These are phyloP conservation scores for Yponomeuta plumbellus DNA, from an alignment of 2,888 invertebrate genomes.

Conservation along the genomic window DNA sequence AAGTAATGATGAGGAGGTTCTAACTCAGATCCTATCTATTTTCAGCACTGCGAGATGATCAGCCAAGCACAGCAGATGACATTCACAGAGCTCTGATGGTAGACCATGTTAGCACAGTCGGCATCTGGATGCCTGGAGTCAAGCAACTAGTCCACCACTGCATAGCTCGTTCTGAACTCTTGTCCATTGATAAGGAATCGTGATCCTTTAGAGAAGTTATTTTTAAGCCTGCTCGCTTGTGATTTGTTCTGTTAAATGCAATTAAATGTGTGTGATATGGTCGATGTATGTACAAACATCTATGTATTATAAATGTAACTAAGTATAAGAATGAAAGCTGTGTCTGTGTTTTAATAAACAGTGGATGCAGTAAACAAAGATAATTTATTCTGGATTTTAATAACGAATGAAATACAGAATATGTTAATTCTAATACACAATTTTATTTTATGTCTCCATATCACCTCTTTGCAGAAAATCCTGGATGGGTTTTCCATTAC, in stretches of 20 bases:
- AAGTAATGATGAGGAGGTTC: too few species aligned
- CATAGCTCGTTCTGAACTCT: slow-evolving; percentile 56
- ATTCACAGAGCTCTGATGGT: slow-evolving; percentile 78
- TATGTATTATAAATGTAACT: not conserved
- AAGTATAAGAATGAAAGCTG: not conserved
- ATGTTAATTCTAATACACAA: too few species aligned
- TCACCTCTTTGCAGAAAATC: too few species aligned
- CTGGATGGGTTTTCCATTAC: too few species aligned
- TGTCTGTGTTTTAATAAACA: not conserved
- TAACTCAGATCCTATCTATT: not conserved
- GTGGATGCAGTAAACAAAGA: not conserved
- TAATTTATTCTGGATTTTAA: not conserved
- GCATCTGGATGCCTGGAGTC: slow-evolving; percentile 79
- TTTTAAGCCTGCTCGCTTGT: not conserved
- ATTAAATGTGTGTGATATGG: slow-evolving; percentile 11
- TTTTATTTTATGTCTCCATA: too few species aligned
- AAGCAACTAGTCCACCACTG: slow-evolving; percentile 75
- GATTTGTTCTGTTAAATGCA: slow-evolving; percentile 2
- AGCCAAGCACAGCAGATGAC: slow-evolving; percentile 71
- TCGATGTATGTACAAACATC: slow-evolving; percentile 12
- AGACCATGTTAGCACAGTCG: slow-evolving; percentile 74
- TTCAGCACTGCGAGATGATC: slow-evolving; percentile 68
- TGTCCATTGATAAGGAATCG: slow-evolving; percentile 58
- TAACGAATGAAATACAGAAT: too few species aligned
- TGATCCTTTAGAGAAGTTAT: not conserved